These are phyloP conservation scores for Cyphomyrmex costatus DNA, from an alignment of 1,140 invertebrate species.

Conservation along the genomic window DNA sequence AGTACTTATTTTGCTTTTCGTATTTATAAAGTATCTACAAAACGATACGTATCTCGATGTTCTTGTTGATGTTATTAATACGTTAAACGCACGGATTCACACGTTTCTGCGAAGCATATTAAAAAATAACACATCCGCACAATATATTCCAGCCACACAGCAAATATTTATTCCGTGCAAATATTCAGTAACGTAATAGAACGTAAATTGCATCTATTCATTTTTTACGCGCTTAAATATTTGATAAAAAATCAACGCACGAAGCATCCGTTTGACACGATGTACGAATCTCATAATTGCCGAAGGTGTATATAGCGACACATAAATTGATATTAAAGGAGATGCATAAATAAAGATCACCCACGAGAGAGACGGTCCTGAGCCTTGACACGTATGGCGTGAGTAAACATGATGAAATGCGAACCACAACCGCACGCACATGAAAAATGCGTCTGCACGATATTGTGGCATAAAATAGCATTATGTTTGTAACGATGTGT, in stretches of 20 bases:
- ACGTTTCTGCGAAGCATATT: neutral
- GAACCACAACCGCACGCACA: neutral
- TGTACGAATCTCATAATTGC: slow-evolving; percentile 15
- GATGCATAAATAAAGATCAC: slow-evolving; percentile 40
- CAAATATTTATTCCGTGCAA: slow-evolving; percentile 25
- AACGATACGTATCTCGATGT: no score
- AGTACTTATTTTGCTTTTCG: no score
- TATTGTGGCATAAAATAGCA: slow-evolving; percentile 4
- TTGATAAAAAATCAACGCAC: slow-evolving; percentile 9
- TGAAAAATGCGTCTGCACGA: slow-evolving; percentile 28
- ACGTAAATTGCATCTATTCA: slow-evolving; percentile 6
- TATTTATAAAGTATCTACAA: no score
- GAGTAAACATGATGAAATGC: slow-evolving; percentile 52
- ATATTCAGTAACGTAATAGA: neutral
- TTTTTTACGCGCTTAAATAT: neutral
- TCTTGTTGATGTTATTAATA: neutral
- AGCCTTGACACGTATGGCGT: slow-evolving; percentile 42
- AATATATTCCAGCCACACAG: slow-evolving; percentile 18
- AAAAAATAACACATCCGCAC: neutral
- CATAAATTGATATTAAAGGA: slow-evolving; percentile 51
- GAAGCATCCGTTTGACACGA: slow-evolving; percentile 20
- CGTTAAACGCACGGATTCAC: neutral
- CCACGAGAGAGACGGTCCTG: slow-evolving; percentile 31
- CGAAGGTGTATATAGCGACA: neutral
- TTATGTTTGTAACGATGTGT: neutral